Evolutionary conservation across 2,888 invertebrate species (phyloP), one percentile per base, ranked within the genome.

Genomic region (Alcis repandata): DNA sequence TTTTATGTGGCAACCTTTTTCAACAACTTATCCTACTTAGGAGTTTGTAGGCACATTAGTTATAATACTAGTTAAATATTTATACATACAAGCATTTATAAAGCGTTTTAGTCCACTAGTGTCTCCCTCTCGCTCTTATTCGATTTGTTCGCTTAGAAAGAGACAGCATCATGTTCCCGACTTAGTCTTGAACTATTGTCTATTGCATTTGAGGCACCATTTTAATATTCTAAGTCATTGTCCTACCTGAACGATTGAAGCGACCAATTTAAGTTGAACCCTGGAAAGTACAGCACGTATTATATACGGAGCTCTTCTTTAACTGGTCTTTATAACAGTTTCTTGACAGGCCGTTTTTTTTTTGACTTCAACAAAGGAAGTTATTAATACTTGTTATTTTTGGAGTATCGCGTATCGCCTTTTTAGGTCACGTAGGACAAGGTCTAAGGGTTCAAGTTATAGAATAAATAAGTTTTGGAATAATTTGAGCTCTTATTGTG

Each of bases 201-300:
- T 69, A 68, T 68, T 71, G 68, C 57, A 52, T 67, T 59, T 59
- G 64, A 71, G 69, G 73, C 73, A 73, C 73, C 70, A 67, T 71
- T 68, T 52, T 53, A 33, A 22, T 52, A 58, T 58, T 32, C 57
- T 52, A 54, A 33, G 11, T 17, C 19, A 17, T n/a, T 51, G 15
- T 46, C 22, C 13, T 8, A 20, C 10, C 2, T 38, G n/a, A 38
- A 8, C 17, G 17, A 33, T 10, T 1, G 15, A 33, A 33, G 49
- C 33, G 32, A 33, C 27, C 27, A 27, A 27, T 27, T 6, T 27
- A 27, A 27, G 27, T 27, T 27, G 27, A 27, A 27, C 27, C 6
- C 2, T 27, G 6, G 27, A 6, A 27, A 27, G 27, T 27, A 6
- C 27, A 27, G 27, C 27, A 6, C 27, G 6, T 27, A 4, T 27